Evolutionary conservation across 2,797 vertebrate genomes (phyloP).

Genomic region (Hemitrygon akajei): DNA sequence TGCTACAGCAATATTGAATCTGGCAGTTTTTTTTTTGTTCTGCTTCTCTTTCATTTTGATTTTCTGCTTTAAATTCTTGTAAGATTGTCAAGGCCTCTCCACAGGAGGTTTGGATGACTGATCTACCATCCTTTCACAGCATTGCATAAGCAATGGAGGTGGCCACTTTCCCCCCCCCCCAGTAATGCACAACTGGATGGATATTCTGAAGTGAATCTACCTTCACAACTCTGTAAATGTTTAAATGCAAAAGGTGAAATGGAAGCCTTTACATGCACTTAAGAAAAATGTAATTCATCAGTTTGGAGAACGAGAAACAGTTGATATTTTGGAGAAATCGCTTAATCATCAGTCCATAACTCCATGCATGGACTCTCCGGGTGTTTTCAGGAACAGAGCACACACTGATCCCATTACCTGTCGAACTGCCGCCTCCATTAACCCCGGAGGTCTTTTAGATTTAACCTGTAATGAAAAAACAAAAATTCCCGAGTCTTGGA

Average conservation of each 20-base stretch:
- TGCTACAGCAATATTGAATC: too few species aligned
- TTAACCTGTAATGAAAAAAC: background rate
- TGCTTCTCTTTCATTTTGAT: too few species aligned
- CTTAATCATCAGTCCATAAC: too few species aligned
- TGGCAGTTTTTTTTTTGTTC: too few species aligned
- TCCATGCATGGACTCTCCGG: background rate
- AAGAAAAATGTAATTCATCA: background rate
- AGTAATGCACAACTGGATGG: background rate
- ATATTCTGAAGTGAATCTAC: too few species aligned
- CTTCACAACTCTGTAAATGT: background rate
- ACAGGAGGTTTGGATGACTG: too few species aligned
- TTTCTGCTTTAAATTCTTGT: too few species aligned
- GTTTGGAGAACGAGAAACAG: background rate
- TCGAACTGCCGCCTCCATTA: background rate
- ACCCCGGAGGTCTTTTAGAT: too few species aligned
- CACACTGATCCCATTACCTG: constrained; percentile 19
- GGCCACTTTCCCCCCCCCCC: background rate
- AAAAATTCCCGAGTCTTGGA: background rate
- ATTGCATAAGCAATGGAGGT: background rate
- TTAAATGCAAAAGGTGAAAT: background rate
- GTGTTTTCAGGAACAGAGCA: background rate
- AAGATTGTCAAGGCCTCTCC: too few species aligned
- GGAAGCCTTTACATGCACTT: background rate
- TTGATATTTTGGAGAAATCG: too few species aligned
- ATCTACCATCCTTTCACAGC: too few species aligned